These are phyloP conservation scores for Lochmaea crataegi DNA, from an alignment of 2,888 invertebrate species.

Conservation along the genomic window DNA sequence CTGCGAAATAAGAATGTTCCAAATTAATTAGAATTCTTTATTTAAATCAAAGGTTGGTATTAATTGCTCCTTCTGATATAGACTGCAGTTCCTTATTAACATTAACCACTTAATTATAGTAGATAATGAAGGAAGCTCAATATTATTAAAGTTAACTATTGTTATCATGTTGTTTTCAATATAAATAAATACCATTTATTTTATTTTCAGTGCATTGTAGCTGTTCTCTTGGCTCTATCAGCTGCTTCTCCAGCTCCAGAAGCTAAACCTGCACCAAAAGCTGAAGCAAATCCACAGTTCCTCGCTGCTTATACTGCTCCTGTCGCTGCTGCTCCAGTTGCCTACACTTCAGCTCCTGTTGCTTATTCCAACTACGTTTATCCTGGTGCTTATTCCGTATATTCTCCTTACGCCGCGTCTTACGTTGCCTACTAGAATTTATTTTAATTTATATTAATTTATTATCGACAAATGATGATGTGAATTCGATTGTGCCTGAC, in stretches of 20 bases:
- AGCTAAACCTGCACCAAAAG: constrained; percentile 18
- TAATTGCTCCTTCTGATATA: too few species aligned
- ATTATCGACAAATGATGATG: not conserved
- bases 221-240: constrained; percentile 17
- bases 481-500: constrained; percentile 6
- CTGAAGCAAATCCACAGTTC: constrained; percentile 19
- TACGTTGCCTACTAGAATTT: constrained; percentile 14
- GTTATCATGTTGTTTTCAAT: too few species aligned
- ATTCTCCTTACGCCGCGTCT: constrained; percentile 27
- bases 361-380: constrained; percentile 26
- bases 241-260: constrained; percentile 23
- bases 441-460: constrained; percentile 5
- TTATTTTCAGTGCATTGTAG: constrained; percentile 21
- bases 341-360: constrained; percentile 21
- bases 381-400: constrained; percentile 22
- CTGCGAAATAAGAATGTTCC: too few species aligned
- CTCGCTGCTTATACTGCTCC: constrained; percentile 24
- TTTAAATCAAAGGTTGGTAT: too few species aligned
- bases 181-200: not conserved
- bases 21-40: too few species aligned
- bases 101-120: not conserved
- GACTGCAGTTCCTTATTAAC: not conserved
- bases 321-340: constrained; percentile 22
- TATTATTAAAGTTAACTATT: too few species aligned
- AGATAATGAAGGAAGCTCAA: too few species aligned